Evolutionary conservation across 30 jellyfish, hydroid and myxozoan genomes (phyloP), one percentile per base, ranked within the genome.

Genomic region (Aurelia sp.): DNA sequence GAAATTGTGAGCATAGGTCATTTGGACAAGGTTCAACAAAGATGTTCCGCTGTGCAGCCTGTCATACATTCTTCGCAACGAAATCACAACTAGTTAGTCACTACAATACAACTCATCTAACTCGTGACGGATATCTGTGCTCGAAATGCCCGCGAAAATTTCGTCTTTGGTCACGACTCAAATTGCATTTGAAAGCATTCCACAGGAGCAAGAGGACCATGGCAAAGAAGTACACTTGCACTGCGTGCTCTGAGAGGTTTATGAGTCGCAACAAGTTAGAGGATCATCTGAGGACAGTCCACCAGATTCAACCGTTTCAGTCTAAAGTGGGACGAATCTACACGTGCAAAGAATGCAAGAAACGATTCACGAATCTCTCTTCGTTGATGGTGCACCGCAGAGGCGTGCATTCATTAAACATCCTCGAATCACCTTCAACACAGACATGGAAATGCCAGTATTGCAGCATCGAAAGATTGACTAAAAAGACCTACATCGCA

Each of bases 131-230:
- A 10, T 92, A 80, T 53, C 59, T 86, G 59, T 92, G 98, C 90
- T 69, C 93, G 44, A 87, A 86, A 70, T 92, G 98, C 80, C 94
- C 96, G 3, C 87, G 90, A 66, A 76, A 86, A 58, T 87, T 77
- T 62, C 92, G 92, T 5, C 72, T 93, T 52, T 92, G 98, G 98
- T 78, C 90, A 40, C 86, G 93, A 33, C 83, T 92, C 75, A 92
- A 92, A 62, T 51, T 58, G 21, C 98, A 92, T 81, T 86, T 93
- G 64, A 82, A 92, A 74, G 90, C 86, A 22, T 89, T 76, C 33
- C 97, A 87, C 64, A 74, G 69, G 75, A 64, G 37, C 66, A 87
- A 77, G 66, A 66, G 74, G 62, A 15, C 95, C 58, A 22, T 47
- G 35, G 78, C 66, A 68, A 16, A 11, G 82, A 84, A 84, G 44